A percentile compares a stretch with the other conserved stretches of the same genome.
Conservation (phyloP, 2,888 invertebrate genomes). For the Adela reaumurella region DNA sequence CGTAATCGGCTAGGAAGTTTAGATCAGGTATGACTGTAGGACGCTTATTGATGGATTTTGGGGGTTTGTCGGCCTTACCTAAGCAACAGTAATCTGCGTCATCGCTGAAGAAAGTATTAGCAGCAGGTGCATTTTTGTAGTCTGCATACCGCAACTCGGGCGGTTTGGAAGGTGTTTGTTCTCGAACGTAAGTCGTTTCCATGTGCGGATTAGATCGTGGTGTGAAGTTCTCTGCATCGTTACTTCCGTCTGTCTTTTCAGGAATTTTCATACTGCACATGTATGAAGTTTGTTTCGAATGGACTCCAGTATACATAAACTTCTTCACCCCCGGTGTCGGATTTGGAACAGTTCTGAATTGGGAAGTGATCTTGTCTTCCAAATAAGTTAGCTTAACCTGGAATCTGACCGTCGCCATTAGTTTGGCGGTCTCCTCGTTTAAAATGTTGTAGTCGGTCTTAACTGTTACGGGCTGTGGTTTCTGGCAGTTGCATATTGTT, state of each 20-base stretch:
- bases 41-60: constrained; percentile 31
- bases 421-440: constrained; percentile 37
- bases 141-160: constrained; percentile 25
- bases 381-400: constrained; percentile 36
- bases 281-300: constrained; percentile 40
- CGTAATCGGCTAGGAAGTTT: constrained; percentile 38
- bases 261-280: constrained; percentile 37
- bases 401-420: constrained; percentile 37
- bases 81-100: constrained; percentile 39
- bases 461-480: constrained; percentile 24
- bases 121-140: constrained; percentile 38
- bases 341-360: constrained; percentile 41
- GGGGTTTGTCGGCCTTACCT: constrained; percentile 36
- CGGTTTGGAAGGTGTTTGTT: constrained; percentile 25
- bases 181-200: constrained; percentile 25
- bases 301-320: constrained; percentile 39
- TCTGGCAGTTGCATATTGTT: constrained; percentile 22
- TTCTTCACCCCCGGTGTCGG: constrained; percentile 27
- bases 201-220: constrained; percentile 28
- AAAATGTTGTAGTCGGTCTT: constrained; percentile 44
- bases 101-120: constrained; percentile 32
- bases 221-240: background rate
- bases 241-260: background rate
- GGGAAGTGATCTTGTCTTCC: constrained; percentile 32
- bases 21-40: constrained; percentile 40